Conservation (phyloP, 2,888 invertebrate species). For the Cephonodes hylas region DNA sequence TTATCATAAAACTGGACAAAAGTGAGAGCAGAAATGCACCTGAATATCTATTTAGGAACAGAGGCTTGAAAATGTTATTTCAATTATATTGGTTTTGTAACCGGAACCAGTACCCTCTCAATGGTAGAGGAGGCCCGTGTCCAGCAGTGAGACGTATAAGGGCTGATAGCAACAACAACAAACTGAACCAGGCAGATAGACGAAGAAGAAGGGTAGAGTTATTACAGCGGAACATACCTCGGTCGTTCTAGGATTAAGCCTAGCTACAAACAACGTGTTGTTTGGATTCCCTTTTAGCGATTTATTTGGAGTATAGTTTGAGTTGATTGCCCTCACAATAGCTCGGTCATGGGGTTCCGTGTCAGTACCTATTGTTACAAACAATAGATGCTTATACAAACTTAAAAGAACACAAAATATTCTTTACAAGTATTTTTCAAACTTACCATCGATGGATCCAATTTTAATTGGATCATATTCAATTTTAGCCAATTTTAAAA, state of each 20-base stretch:
- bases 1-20: no score
- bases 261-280: constrained; percentile 87
- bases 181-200: no score
- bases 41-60: no score
- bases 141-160: no score
- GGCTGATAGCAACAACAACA: no score
- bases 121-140: no score
- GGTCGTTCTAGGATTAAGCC: constrained; percentile 85
- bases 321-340: constrained; percentile 85
- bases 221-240: no score
- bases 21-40: no score
- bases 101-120: no score
- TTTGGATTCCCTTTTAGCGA: constrained; percentile 85
- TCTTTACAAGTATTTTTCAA: background rate
- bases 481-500: constrained; percentile 50
- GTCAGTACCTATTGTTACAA: constrained; percentile 81
- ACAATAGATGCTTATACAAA: background rate
- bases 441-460: constrained; percentile 90
- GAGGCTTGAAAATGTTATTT: no score
- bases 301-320: constrained; percentile 84
- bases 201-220: no score
- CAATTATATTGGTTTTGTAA: no score
- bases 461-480: constrained; percentile 90
- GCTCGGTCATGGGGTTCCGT: constrained; percentile 90
- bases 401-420: constrained; percentile 3